Percentiles rank a stretch among this genome's conserved stretches.
Conservation (phyloP, 2,888 invertebrate species). For the Zootermopsis nevadensis region DNA sequence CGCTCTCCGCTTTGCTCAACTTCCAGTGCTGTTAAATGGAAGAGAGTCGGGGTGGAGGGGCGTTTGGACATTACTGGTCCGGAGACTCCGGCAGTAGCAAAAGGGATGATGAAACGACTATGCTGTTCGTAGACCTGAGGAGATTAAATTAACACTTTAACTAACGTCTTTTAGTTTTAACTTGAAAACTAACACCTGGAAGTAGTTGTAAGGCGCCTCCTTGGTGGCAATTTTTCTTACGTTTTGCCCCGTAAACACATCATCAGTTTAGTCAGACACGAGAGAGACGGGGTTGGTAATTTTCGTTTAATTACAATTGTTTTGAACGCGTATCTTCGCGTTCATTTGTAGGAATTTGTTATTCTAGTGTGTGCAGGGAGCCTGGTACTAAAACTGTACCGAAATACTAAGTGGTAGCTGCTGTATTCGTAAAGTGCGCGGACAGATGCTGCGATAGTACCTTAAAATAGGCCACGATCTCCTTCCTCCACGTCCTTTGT, state of each 20-base stretch:
- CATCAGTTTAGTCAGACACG: too few relatives aligned
- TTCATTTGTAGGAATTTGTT: too few relatives aligned
- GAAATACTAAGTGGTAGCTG: too few relatives aligned
- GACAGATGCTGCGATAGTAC: too few relatives aligned
- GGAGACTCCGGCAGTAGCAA: not conserved
- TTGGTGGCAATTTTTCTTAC: not conserved
- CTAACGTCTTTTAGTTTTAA: constrained; percentile 2
- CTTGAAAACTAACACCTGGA: not conserved
- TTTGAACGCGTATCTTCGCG: too few relatives aligned
- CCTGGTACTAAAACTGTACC: too few relatives aligned
- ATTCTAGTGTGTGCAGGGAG: too few relatives aligned
- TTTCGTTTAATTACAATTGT: too few relatives aligned
- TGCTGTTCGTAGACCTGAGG: not conserved
- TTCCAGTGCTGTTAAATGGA: not conserved
- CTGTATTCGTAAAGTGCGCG: too few relatives aligned
- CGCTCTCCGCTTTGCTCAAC: not conserved
- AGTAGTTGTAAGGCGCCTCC: not conserved
- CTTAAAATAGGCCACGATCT: too few relatives aligned
- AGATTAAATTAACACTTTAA: constrained; percentile 23
- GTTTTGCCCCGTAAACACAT: not conserved
- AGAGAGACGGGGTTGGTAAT: too few relatives aligned
- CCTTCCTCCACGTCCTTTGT: too few relatives aligned
- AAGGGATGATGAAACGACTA: not conserved
- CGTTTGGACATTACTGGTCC: not conserved
- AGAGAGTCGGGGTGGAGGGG: not conserved